Conservation (phyloP, 2,113 vertebrate species). For the Plotosus lineatus region DNA sequence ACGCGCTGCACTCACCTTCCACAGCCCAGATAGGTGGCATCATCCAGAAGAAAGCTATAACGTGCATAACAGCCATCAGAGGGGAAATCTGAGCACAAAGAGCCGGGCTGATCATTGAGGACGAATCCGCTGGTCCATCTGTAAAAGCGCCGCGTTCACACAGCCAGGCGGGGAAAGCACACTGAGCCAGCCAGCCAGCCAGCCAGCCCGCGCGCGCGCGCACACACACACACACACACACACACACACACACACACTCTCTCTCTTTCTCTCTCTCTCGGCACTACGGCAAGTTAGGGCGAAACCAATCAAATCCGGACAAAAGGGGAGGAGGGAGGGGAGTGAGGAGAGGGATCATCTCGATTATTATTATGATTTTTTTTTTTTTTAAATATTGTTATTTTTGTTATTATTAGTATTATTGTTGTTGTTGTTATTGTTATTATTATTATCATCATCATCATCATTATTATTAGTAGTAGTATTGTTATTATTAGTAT, state of each 20-base stretch:
- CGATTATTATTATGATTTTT: no score
- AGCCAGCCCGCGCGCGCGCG: not conserved
- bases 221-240: not conserved
- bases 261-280: not conserved
- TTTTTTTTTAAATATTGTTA: no score
- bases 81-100: conserved; percentile 48
- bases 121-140: conserved; percentile 60
- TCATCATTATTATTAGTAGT: no score
- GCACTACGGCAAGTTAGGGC: conserved; percentile 59
- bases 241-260: not conserved
- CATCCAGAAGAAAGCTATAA: conserved; percentile 66
- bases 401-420: no score
- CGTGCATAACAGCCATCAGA: conserved; percentile 60
- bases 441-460: no score
- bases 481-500: no score
- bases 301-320: conserved; percentile 62
- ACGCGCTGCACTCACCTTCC: conserved; percentile 68
- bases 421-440: no score
- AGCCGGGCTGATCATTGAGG: conserved; percentile 58
- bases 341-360: not conserved
- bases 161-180: conserved; percentile 52
- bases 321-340: conserved; percentile 32
- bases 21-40: conserved; percentile 66
- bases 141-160: conserved; percentile 42
- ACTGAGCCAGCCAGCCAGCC: no score